Conservation (phyloP, 2,113 vertebrate genomes). For the Channa argus region DNA sequence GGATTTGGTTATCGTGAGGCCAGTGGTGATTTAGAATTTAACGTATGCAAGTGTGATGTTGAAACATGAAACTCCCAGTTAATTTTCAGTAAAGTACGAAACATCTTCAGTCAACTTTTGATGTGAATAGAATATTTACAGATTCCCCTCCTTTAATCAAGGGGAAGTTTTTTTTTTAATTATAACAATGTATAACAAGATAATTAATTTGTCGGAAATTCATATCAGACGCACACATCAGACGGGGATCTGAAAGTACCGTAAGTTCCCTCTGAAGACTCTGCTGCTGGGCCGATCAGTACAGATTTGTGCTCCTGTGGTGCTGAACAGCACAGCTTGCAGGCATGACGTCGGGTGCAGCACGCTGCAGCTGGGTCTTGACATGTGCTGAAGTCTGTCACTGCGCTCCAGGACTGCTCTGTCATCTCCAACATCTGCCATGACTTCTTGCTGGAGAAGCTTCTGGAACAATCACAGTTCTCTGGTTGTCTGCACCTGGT, state of each 20-base stretch:
- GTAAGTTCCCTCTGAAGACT: not conserved
- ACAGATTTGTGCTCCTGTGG: slow-evolving; percentile 35
- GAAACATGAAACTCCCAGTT: not conserved
- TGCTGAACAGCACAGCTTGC: slow-evolving; percentile 54
- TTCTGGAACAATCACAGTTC: slow-evolving; percentile 72
- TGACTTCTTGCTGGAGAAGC: slow-evolving; percentile 67
- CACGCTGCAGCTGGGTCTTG: slow-evolving; percentile 64
- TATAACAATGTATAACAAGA: no score
- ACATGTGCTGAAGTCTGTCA: slow-evolving; percentile 72
- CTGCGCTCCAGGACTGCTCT: slow-evolving; percentile 50
- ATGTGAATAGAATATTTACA: no score
- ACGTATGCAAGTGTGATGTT: not conserved
- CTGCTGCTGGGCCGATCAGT: slow-evolving; percentile 23
- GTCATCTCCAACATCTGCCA: slow-evolving; percentile 74
- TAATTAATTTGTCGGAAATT: no score
- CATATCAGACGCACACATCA: not conserved
- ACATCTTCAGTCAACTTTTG: not conserved
- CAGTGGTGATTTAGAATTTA: no score
- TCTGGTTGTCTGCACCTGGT: slow-evolving; percentile 73
- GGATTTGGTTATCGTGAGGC: no score
- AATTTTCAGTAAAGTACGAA: not conserved
- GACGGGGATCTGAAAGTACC: not conserved
- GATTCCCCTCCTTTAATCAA: no score
- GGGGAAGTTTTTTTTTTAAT: no score
- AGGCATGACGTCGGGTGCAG: slow-evolving; percentile 35